Evolutionary conservation across 2,888 invertebrate species (phyloP), one percentile per base, ranked within the genome.

Genomic region (Glaucopsyche alexis): DNA sequence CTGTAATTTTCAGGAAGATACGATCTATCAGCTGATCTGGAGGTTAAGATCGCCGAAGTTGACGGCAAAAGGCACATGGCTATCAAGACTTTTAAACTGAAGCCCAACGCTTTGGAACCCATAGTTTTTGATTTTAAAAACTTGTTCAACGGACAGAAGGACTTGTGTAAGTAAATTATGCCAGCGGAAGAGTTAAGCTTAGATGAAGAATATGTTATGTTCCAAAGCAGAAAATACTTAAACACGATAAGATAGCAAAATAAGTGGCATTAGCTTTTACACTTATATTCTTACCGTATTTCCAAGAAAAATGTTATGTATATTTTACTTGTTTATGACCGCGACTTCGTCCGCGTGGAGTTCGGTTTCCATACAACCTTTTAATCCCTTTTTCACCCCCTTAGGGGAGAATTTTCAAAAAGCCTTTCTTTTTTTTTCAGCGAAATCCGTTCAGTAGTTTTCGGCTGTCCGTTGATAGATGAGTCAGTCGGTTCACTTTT

Each of bases 141-240:
- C 50, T 45, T 72, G 6, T 72, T 72, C 40, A 72, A 72, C 9
- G 72, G 72, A 50, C 72, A 72, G 38, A 72, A 72, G 50, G 65
- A 72, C 13, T 66, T 72, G 40, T 72, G 72, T 72, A 19, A 72
- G 72, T 71, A 38, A 5, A 60, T 11, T 49, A 49, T 49, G 7
- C 0, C 13, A 14, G 49, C 14, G 14, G 5, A 14, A 11, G 49
- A 13, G 13, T 49, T 47, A 47, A 47, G 2, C 47, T 47, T 11
- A 11, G 11, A 47, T 13, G 42, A 42, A 42, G 42, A 5, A 29
- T 29, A 29, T 29, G 4, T 29, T 3, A 29, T 29, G 7, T 47
- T 47, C 13, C 13, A 29, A 5, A 13, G 60, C 13, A 1, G 60
- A 60, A 19, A 60, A 13, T 60, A 60, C 6, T 60, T 2, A 2